Conservation (phyloP, 2,113 vertebrate genomes). For the Vimba vimba region DNA sequence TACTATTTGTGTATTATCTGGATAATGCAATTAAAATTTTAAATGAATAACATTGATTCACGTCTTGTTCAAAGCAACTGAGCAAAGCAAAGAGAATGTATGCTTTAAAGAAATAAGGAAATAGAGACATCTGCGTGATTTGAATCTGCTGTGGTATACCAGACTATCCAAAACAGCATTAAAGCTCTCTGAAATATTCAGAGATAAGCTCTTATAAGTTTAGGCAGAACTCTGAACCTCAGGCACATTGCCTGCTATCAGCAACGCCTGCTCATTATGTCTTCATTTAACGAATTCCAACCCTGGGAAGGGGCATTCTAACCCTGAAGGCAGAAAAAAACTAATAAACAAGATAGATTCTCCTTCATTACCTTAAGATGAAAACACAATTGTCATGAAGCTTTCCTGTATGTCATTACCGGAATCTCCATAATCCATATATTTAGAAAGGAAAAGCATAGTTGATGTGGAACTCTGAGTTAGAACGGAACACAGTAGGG, state of each 20-base stretch:
- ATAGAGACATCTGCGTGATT: conserved; percentile 4
- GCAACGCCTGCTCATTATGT: conserved; percentile 63
- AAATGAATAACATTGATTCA: neutral
- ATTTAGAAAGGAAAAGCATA: neutral
- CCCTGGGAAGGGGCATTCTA: conserved; percentile 49
- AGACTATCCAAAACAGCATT: conserved; percentile 52
- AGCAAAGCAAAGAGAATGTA: neutral
- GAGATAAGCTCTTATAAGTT: conserved; percentile 53
- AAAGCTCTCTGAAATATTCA: conserved; percentile 56
- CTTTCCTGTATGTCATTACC: neutral
- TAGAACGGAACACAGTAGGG: neutral
- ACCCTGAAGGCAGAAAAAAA: conserved; percentile 57
- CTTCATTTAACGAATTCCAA: conserved; percentile 53
- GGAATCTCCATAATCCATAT: neutral
- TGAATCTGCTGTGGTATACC: neutral
- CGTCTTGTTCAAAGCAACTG: neutral
- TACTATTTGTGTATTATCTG: neutral
- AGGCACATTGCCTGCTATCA: conserved; percentile 51
- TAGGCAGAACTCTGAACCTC: conserved; percentile 25
- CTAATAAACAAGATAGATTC: conserved; percentile 60
- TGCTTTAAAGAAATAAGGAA: neutral
- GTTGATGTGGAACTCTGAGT: neutral
- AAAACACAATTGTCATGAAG: conserved; percentile 9
- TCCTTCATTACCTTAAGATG: conserved; percentile 48
- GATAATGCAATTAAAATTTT: neutral